phyloP scores from a whole-genome alignment of 2,797 vertebrate species.

The Pseudochaenichthys georgianus region DNA sequence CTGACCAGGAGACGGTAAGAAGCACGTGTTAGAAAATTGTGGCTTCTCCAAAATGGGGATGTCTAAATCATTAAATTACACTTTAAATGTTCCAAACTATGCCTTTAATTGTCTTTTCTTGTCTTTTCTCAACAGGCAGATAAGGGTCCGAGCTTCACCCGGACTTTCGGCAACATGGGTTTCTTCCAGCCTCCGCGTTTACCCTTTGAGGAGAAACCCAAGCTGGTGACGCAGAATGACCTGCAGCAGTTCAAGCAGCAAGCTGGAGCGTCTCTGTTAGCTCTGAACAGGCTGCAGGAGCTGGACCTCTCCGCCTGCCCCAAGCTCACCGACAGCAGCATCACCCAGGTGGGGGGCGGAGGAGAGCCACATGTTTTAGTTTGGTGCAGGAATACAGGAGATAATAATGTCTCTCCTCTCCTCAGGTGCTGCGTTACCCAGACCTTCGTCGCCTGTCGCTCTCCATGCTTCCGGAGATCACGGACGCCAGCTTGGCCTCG shows the following conservation, averaged over 20 bases:
- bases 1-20: constrained; percentile 71
- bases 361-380: accelerated
- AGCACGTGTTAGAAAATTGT: background rate
- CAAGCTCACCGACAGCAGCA: constrained; percentile 88
- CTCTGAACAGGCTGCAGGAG: constrained; percentile 84
- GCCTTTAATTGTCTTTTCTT: background rate
- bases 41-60: too few species aligned
- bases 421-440: constrained; percentile 86
- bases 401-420: background rate
- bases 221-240: constrained; percentile 71
- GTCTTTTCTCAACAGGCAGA: constrained; percentile 67
- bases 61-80: too few species aligned
- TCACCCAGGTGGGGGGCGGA: constrained; percentile 83
- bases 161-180: constrained; percentile 87
- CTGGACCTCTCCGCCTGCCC: constrained; percentile 88
- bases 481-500: constrained; percentile 82
- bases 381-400: background rate
- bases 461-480: constrained; percentile 85
- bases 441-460: constrained; percentile 86
- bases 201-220: constrained; percentile 76
- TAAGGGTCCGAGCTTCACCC: constrained; percentile 82
- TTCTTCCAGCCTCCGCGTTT: constrained; percentile 86
- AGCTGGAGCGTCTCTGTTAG: constrained; percentile 78
- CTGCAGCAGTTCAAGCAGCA: constrained; percentile 70
- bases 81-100: too few species aligned